These are phyloP conservation scores for Brachionus calyciflorus DNA, from an alignment of 1,140 invertebrate species.

Conservation along the genomic window DNA sequence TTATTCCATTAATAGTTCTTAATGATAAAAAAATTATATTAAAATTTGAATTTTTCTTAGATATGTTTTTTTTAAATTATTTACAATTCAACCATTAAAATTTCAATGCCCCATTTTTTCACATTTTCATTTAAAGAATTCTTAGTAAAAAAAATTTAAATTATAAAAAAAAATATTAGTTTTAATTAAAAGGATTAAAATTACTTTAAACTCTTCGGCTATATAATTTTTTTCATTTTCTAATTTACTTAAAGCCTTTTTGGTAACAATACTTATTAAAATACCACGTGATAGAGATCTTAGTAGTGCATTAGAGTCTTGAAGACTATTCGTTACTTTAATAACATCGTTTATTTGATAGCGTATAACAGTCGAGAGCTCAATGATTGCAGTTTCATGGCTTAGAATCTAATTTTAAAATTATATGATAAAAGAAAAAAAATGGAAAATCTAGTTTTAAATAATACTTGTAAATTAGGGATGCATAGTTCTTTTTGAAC, in stretches of 20 bases:
- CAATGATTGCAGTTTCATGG: slow-evolving; percentile 20
- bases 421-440: not conserved
- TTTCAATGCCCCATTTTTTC: slow-evolving; percentile 43
- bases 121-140: slow-evolving; percentile 5
- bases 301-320: not conserved
- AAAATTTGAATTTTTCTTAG: no score
- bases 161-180: no score
- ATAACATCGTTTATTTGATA: slow-evolving; percentile 15
- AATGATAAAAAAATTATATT: not conserved
- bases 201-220: slow-evolving; percentile 9
- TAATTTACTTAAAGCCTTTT: slow-evolving; percentile 31
- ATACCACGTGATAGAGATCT: not conserved
- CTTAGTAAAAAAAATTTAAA: not conserved
- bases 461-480: slow-evolving; percentile 26
- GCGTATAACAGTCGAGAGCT: not conserved
- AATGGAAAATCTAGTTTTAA: not conserved
- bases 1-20: slow-evolving; percentile 3
- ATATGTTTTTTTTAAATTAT: no score
- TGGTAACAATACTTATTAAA: not conserved
- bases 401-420: not conserved
- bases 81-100: slow-evolving; percentile 14
- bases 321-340: slow-evolving; percentile 17
- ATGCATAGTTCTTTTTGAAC: slow-evolving; percentile 30
- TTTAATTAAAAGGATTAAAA: not conserved
- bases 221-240: slow-evolving; percentile 23